These are phyloP conservation scores for Coelogynopora nodosa DNA, from an alignment of 2,888 invertebrate species.

Conservation along the genomic window DNA sequence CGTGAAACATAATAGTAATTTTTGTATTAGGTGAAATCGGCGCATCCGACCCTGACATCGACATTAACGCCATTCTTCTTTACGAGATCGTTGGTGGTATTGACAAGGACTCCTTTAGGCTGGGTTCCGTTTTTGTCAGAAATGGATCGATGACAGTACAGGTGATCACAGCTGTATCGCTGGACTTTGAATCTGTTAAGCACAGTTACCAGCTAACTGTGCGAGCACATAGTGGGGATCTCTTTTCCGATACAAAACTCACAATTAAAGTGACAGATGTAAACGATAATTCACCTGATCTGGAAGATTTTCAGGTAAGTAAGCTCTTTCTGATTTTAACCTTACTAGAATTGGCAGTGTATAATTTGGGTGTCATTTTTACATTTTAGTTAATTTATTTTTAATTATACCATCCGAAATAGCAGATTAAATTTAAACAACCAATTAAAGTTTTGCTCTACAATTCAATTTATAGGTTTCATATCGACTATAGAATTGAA, in stretches of 20 bases:
- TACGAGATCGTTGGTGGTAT: neutral
- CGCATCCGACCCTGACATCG: neutral
- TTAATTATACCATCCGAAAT: no score
- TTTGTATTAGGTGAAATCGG: neutral
- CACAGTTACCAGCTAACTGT: neutral
- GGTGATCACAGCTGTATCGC: neutral
- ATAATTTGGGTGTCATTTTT: no score
- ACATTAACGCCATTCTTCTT: neutral
- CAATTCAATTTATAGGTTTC: no score
- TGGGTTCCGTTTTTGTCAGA: neutral
- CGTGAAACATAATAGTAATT: no score
- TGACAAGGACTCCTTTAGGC: neutral
- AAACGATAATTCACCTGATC: neutral
- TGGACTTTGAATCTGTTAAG: neutral
- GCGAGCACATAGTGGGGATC: neutral
- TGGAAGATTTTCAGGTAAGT: neutral
- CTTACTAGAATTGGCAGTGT: no score
- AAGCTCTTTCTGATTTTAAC: no score
- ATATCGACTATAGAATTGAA: no score
- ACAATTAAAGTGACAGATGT: neutral
- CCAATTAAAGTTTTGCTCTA: no score
- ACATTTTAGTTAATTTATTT: no score
- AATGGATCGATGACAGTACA: no score
- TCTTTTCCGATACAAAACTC: neutral
- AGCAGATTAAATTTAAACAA: no score